These are phyloP conservation scores for Glossophaga mutica DNA, from an alignment of 2,797 vertebrate genomes.

Conservation along the genomic window DNA sequence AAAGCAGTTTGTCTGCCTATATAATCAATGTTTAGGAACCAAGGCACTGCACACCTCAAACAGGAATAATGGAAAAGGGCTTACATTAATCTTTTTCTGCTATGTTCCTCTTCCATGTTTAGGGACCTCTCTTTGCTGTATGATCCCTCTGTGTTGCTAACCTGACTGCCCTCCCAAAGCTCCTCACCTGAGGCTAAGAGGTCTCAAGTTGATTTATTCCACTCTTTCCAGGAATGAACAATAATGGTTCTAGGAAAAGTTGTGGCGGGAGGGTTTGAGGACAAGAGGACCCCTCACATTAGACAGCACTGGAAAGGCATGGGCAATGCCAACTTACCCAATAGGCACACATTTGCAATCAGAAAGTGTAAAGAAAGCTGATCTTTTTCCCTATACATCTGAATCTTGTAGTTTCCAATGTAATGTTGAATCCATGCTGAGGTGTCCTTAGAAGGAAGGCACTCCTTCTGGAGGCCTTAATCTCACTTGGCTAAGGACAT, in stretches of 20 bases:
- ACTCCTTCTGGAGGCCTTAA: not conserved
- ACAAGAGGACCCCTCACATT: not conserved
- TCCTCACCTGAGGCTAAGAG: not conserved
- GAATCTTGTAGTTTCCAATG: not conserved
- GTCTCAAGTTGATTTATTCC: not conserved
- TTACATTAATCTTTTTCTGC: not conserved
- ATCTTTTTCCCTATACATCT: not conserved
- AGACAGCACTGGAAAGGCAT: not conserved
- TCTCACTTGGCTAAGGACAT: not conserved
- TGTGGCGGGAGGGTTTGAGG: not conserved
- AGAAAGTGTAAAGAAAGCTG: not conserved
- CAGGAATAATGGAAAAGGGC: not conserved
- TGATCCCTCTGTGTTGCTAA: not conserved
- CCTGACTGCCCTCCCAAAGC: not conserved
- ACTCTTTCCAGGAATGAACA: not conserved
- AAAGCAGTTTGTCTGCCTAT: not conserved
- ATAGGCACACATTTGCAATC: not conserved
- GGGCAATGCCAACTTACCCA: not conserved
- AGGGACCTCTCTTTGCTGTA: not conserved
- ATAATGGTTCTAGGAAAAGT: not conserved
- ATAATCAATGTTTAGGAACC: not conserved
- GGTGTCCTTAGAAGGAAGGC: not conserved
- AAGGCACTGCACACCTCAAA: not conserved
- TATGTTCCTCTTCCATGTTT: not conserved
- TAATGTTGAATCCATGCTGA: not conserved